phyloP scores from a whole-genome alignment of 2,888 invertebrate genomes.

The Morpho deidamia region DNA sequence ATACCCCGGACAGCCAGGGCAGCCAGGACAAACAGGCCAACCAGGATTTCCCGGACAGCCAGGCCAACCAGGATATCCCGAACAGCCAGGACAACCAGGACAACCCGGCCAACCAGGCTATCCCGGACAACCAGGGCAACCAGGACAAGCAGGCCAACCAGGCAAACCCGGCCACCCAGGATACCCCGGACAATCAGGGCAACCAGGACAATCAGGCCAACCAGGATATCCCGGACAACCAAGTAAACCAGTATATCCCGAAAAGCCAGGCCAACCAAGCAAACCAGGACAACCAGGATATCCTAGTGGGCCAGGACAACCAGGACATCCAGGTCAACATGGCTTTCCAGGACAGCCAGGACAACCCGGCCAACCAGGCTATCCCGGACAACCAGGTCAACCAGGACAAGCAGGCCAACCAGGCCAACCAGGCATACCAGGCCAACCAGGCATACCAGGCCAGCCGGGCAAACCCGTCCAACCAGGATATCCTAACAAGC shows the following conservation, averaged over 20 bases:
- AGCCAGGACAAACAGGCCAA: constrained; percentile 24
- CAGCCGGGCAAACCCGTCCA: constrained; percentile 29
- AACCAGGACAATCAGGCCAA: constrained; percentile 20
- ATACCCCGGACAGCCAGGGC: constrained; percentile 1
- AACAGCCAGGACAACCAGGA: constrained; percentile 23
- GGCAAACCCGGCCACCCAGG: neutral
- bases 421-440: constrained; percentile 56
- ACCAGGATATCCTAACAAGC: constrained; percentile 18
- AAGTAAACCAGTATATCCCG: constrained; percentile 29
- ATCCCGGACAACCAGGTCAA: constrained; percentile 30
- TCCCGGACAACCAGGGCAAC: constrained; percentile 27
- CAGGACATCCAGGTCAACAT: constrained; percentile 26
- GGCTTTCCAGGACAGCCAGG: constrained; percentile 24
- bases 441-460: constrained; percentile 33
- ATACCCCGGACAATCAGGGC: constrained; percentile 10
- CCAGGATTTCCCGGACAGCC: constrained; percentile 30
- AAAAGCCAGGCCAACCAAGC: constrained; percentile 28
- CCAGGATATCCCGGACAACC: constrained; percentile 21
- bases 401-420: constrained; percentile 30
- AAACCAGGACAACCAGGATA: constrained; percentile 29
- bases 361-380: constrained; percentile 36
- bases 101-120: neutral
- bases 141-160: constrained; percentile 36
- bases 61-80: constrained; percentile 1
- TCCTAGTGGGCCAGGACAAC: constrained; percentile 31